Percentiles rank a stretch among this genome's conserved stretches.
These are phyloP conservation scores for Sciaenops ocellatus DNA, from an alignment of 2,797 vertebrate genomes.

Conservation along the genomic window DNA sequence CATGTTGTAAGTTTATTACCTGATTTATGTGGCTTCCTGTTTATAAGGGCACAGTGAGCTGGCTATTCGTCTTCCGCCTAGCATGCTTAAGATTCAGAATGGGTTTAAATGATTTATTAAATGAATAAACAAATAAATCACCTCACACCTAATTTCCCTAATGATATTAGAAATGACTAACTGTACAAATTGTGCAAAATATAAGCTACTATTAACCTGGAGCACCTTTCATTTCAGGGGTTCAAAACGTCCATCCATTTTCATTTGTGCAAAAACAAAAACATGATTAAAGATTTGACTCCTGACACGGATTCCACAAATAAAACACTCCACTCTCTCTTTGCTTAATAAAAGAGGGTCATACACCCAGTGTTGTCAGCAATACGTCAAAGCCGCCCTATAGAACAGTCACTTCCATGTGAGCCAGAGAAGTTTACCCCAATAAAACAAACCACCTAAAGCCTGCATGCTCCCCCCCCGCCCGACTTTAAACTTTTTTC, in stretches of 20 bases:
- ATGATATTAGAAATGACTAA: slow-evolving; percentile 90
- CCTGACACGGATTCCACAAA: slow-evolving; percentile 84
- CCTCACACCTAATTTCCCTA: slow-evolving; percentile 87
- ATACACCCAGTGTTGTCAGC: slow-evolving; percentile 54
- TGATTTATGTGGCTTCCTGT: slow-evolving; percentile 88
- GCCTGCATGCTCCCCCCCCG: slow-evolving; percentile 4
- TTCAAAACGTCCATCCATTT: slow-evolving; percentile 85
- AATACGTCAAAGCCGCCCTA: slow-evolving; percentile 69
- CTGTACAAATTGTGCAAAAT: slow-evolving; percentile 86
- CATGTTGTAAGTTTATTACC: slow-evolving; percentile 87
- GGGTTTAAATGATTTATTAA: slow-evolving; percentile 89
- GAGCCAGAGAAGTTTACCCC: slow-evolving; percentile 65
- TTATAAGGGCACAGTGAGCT: slow-evolving; percentile 83
- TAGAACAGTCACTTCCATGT: slow-evolving; percentile 49
- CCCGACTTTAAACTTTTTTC: slow-evolving; percentile 64
- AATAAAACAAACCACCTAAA: slow-evolving; percentile 56
- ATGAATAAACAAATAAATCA: slow-evolving; percentile 89
- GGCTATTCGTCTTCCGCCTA: slow-evolving; percentile 83
- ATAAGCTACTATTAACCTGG: slow-evolving; percentile 87
- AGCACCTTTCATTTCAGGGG: slow-evolving; percentile 82
- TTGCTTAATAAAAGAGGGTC: slow-evolving; percentile 77
- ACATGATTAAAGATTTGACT: slow-evolving; percentile 86
- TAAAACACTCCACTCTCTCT: slow-evolving; percentile 76
- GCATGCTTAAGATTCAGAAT: slow-evolving; percentile 84
- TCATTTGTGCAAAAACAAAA: slow-evolving; percentile 86